These are phyloP conservation scores for Streptopelia turtur DNA, from an alignment of 2,797 vertebrate species.

Conservation along the genomic window DNA sequence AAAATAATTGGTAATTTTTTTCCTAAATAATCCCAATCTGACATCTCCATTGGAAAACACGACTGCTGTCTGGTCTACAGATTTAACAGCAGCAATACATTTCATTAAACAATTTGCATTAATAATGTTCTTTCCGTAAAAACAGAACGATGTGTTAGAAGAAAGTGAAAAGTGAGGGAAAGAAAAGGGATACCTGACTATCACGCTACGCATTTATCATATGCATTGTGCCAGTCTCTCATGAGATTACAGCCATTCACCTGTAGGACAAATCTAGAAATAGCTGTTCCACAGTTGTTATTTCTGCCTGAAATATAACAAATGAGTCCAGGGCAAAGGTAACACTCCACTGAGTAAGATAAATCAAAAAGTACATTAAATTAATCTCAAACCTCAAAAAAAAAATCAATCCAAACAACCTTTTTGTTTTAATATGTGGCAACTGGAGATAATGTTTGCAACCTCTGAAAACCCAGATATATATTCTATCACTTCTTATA, in stretches of 20 bases:
- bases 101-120: not conserved
- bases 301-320: not conserved
- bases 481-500: not conserved
- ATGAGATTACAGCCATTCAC: not conserved
- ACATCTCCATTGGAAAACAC: not conserved
- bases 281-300: not conserved
- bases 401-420: not conserved
- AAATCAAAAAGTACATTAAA: not conserved
- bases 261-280: not conserved
- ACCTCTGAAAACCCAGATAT: not conserved
- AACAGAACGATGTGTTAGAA: not conserved
- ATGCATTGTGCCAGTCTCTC: not conserved
- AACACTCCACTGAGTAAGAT: not conserved
- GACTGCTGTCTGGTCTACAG: not conserved
- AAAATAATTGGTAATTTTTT: not conserved
- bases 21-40: not conserved
- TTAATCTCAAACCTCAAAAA: not conserved
- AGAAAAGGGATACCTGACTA: not conserved
- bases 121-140: not conserved
- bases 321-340: not conserved
- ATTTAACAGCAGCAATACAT: not conserved
- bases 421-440: not conserved
- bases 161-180: not conserved
- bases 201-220: not conserved
- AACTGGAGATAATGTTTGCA: not conserved